These are phyloP conservation scores for Addax nasomaculatus DNA, from an alignment of 2,113 vertebrate species.

Conservation along the genomic window DNA sequence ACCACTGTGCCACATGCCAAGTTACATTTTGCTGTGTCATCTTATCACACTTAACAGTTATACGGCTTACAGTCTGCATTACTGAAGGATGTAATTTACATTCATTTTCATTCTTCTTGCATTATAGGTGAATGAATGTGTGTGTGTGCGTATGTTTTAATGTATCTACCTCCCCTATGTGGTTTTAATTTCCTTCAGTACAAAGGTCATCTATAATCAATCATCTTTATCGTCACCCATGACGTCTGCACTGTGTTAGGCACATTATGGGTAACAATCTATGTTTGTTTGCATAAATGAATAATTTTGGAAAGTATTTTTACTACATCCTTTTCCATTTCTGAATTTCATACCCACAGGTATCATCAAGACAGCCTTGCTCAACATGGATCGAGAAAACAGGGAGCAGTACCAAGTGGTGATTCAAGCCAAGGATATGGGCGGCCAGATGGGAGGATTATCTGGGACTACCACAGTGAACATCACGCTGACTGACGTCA, in stretches of 20 bases:
- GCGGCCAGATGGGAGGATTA: constrained; percentile 95
- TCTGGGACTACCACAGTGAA: constrained; percentile 95
- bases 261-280: constrained; percentile 12
- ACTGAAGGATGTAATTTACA: not conserved
- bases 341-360: constrained; percentile 82
- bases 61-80: not conserved
- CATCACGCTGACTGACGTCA: constrained; percentile 92
- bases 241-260: constrained; percentile 2
- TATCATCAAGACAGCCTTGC: constrained; percentile 93
- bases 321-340: constrained; percentile 19
- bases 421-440: constrained; percentile 98
- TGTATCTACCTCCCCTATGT: not conserved
- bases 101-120: not conserved
- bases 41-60: not conserved
- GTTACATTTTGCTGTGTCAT: not conserved
- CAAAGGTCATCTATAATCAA: not conserved
- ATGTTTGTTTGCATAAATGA: constrained; percentile 51
- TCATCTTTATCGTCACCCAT: not conserved
- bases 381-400: constrained; percentile 95
- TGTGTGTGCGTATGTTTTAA: not conserved
- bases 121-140: not conserved
- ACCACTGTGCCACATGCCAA: not conserved
- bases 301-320: constrained; percentile 45
- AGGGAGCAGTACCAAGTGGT: constrained; percentile 95
- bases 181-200: constrained; percentile 10